These are phyloP conservation scores for Noctua pronuba DNA, from an alignment of 2,888 invertebrate genomes.

Conservation along the genomic window DNA sequence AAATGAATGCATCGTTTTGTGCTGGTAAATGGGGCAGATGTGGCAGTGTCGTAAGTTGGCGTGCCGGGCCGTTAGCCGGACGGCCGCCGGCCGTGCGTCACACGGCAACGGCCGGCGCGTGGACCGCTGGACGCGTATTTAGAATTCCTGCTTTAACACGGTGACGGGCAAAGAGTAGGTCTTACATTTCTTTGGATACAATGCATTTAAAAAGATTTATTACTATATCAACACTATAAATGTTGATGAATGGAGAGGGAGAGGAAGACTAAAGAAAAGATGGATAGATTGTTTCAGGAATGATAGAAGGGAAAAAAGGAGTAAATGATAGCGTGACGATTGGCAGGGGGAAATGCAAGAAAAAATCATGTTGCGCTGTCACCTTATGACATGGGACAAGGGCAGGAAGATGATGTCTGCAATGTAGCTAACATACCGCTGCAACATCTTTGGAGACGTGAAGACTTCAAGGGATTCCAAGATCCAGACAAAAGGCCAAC, in stretches of 20 bases:
- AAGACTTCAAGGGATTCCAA: neutral
- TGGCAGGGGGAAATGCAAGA: too few relatives aligned
- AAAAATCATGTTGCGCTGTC: too few relatives aligned
- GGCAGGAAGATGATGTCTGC: too few relatives aligned
- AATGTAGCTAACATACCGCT: neutral
- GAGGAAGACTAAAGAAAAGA: too few relatives aligned
- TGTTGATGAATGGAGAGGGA: too few relatives aligned
- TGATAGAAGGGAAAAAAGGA: too few relatives aligned
- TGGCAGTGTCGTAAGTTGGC: constrained; percentile 50
- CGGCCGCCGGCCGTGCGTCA: constrained; percentile 47
- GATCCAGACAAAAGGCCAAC: neutral
- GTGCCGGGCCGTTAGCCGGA: constrained; percentile 56
- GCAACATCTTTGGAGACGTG: neutral
- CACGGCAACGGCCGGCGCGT: constrained; percentile 47
- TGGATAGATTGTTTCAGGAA: too few relatives aligned
- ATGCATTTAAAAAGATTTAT: neutral
- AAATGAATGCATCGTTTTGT: constrained; percentile 52
- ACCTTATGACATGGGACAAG: too few relatives aligned
- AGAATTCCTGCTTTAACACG: constrained; percentile 30
- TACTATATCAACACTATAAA: neutral
- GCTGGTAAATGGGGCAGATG: constrained; percentile 51
- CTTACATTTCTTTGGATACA: neutral
- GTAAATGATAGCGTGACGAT: too few relatives aligned
- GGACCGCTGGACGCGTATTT: constrained; percentile 27
- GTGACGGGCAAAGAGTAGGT: constrained; percentile 4